phyloP scores from a whole-genome alignment of 2,797 vertebrate genomes.

The Melanotaenia pygmaea region DNA sequence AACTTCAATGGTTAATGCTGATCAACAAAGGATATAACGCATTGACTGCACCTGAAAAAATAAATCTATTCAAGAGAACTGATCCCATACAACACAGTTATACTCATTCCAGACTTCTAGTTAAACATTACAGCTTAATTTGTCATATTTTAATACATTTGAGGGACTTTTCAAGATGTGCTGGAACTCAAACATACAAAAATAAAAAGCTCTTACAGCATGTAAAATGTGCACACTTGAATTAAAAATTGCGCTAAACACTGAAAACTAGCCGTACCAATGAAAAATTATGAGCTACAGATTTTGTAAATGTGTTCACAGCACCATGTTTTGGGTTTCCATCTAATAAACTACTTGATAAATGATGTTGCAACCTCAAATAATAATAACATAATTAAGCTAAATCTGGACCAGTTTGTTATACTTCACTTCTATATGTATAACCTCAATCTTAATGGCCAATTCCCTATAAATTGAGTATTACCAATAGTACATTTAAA shows the following conservation, averaged over 20 bases:
- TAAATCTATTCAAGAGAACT: slow-evolving; percentile 31
- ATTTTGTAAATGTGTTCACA: slow-evolving; percentile 42
- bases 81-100: background rate
- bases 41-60: slow-evolving; percentile 32
- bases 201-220: slow-evolving; percentile 34
- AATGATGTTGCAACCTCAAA: slow-evolving; percentile 16
- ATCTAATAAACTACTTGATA: slow-evolving; percentile 28
- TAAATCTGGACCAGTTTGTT: slow-evolving; percentile 21
- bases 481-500: slow-evolving; percentile 15
- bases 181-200: slow-evolving; percentile 27
- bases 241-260: slow-evolving; percentile 32
- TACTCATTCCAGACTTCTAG: slow-evolving; percentile 12
- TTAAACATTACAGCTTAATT: background rate
- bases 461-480: slow-evolving; percentile 19
- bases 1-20: slow-evolving; percentile 18
- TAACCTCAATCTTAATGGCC: slow-evolving; percentile 14
- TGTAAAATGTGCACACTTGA: slow-evolving; percentile 38
- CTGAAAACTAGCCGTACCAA: slow-evolving; percentile 42
- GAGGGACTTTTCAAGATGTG: slow-evolving; percentile 21
- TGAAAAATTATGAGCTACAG: slow-evolving; percentile 31
- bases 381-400: slow-evolving; percentile 3
- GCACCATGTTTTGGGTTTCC: slow-evolving; percentile 45
- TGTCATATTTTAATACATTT: slow-evolving; percentile 6
- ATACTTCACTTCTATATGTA: slow-evolving; percentile 22
- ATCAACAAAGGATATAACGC: slow-evolving; percentile 30